phyloP scores from a whole-genome alignment of 1,140 invertebrate species.

The Harpegnathos saltator region DNA sequence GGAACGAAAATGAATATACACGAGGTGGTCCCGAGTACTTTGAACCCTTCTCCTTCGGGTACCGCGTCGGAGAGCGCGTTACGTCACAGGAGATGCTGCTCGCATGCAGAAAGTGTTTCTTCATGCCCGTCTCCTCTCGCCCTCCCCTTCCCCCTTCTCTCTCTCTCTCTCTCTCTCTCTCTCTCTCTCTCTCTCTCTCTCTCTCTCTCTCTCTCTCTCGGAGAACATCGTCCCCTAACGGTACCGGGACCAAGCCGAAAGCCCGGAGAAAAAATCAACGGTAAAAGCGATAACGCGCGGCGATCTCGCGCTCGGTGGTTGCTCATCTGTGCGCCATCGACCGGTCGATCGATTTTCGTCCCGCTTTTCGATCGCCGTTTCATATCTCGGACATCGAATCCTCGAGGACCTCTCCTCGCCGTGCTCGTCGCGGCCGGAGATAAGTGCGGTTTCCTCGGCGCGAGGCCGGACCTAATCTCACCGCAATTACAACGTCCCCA shows the following conservation, averaged over 20 bases:
- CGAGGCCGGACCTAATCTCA: too few species aligned
- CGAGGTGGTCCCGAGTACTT: slow-evolving; percentile 59
- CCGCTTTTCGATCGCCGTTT: too few species aligned
- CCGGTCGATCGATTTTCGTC: background rate
- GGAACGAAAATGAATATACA: slow-evolving; percentile 58
- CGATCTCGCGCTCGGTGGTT: background rate
- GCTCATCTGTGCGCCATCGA: too few species aligned
- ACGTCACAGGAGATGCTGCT: slow-evolving; percentile 65
- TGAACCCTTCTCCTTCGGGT: slow-evolving; percentile 47
- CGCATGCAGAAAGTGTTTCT: slow-evolving; percentile 72
- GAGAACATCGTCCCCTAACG: slow-evolving; percentile 64
- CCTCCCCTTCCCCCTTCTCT: background rate
- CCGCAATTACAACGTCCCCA: too few species aligned
- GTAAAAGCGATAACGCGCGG: slow-evolving; percentile 53
- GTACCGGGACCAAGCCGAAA: slow-evolving; percentile 69
- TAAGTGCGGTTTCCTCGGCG: too few species aligned
- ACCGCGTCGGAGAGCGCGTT: slow-evolving; percentile 39
- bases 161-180: background rate
- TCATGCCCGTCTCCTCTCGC: slow-evolving; percentile 56
- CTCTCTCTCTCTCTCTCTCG: slow-evolving; percentile 13
- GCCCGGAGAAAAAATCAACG: slow-evolving; percentile 57
- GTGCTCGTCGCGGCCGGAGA: too few species aligned
- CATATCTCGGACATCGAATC: too few species aligned
- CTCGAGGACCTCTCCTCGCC: too few species aligned
- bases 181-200: too few species aligned